phyloP scores from a whole-genome alignment of 1,140 invertebrate species.

The Wasmannia auropunctata region DNA sequence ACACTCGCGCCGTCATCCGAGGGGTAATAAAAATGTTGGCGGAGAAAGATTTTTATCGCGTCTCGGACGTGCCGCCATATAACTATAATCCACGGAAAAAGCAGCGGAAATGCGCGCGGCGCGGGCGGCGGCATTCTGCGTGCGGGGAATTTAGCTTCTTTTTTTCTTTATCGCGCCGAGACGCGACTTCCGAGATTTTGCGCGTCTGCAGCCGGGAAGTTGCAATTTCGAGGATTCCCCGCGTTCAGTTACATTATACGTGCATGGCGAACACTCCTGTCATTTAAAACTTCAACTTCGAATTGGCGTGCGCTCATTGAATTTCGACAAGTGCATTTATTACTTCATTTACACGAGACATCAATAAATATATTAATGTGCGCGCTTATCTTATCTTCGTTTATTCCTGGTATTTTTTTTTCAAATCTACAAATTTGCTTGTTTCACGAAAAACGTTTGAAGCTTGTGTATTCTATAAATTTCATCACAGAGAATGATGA shows the following conservation, averaged over 20 bases:
- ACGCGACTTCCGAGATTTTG: background rate
- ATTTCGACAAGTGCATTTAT: background rate
- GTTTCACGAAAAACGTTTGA: too few species aligned
- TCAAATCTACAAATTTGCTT: background rate
- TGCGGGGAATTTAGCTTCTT: conserved; percentile 21
- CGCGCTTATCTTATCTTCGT: too few species aligned
- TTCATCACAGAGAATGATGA: background rate
- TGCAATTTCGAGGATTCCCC: background rate
- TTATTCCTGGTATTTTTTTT: too few species aligned
- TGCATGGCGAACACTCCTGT: too few species aligned
- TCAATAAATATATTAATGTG: background rate
- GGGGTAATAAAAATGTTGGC: conserved; percentile 17
- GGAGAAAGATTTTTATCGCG: conserved; percentile 39
- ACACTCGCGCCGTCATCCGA: background rate
- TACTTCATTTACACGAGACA: background rate
- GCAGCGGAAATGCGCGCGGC: conserved; percentile 21
- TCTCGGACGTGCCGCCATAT: conserved; percentile 19
- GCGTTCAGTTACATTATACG: too few species aligned
- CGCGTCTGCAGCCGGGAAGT: background rate
- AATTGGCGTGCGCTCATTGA: background rate
- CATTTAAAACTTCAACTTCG: too few species aligned
- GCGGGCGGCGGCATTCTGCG: background rate
- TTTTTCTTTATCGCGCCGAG: conserved; percentile 10
- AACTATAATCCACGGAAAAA: conserved; percentile 48
- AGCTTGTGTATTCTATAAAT: background rate